Percentiles rank a stretch among this genome's conserved stretches.
Conservation (phyloP, 2,888 invertebrate genomes). For the Psylliodes chrysocephalus region DNA sequence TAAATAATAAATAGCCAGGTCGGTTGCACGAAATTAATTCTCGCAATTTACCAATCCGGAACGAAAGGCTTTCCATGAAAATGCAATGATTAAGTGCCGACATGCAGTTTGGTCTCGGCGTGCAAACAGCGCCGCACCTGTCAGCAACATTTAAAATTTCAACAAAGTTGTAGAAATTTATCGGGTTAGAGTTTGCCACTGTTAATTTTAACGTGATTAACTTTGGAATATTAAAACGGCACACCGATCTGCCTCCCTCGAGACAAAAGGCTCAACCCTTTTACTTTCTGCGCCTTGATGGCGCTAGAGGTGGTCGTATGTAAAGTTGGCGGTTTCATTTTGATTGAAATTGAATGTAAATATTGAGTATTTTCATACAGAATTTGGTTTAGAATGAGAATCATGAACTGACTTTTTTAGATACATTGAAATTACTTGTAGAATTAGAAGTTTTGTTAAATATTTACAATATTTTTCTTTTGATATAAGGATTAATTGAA, state of each 20-base stretch:
- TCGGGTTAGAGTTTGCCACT: slow-evolving; percentile 41
- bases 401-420: too few species aligned
- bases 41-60: neutral
- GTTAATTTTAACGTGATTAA: slow-evolving; percentile 38
- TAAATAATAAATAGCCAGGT: neutral
- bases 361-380: neutral
- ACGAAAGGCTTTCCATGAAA: neutral
- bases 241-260: slow-evolving; percentile 12
- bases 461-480: too few species aligned
- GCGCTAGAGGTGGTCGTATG: neutral
- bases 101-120: neutral
- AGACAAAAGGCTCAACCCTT: slow-evolving; percentile 21
- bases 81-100: slow-evolving; percentile 10
- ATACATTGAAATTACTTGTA: too few species aligned
- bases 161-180: slow-evolving; percentile 40
- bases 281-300: neutral
- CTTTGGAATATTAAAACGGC: slow-evolving; percentile 23
- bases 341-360: neutral
- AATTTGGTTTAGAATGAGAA: too few species aligned
- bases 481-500: too few species aligned
- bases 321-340: neutral
- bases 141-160: slow-evolving; percentile 41
- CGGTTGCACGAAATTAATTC: neutral
- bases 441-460: too few species aligned
- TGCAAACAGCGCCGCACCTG: slow-evolving; percentile 38